Evolutionary conservation across 2,113 vertebrate genomes (phyloP).

Genomic region (Orycteropus afer): DNA sequence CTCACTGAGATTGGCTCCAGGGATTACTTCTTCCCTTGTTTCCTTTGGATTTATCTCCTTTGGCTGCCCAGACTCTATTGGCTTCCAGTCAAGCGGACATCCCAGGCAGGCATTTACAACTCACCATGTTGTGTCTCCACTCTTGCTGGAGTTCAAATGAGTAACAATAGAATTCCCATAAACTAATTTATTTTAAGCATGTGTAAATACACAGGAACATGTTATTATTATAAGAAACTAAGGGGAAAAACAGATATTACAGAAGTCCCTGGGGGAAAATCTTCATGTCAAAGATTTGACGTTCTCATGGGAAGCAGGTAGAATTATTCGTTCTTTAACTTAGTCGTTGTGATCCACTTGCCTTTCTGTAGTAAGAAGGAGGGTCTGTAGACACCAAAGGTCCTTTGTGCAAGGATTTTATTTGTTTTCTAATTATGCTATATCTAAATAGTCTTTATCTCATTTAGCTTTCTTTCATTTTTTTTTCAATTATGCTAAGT

Average conservation of each 20-base stretch:
- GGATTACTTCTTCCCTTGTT: slow-evolving; percentile 4
- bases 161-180: background rate
- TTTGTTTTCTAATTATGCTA: background rate
- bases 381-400: background rate
- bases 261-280: background rate
- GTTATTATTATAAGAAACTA: background rate
- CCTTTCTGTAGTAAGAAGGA: background rate
- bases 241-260: background rate
- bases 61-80: background rate
- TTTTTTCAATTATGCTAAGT: background rate
- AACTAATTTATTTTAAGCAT: background rate
- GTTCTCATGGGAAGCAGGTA: background rate
- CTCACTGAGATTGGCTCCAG: background rate
- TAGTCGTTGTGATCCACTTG: fast-evolving
- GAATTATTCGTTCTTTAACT: background rate
- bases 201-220: background rate
- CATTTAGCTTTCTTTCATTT: background rate
- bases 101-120: background rate
- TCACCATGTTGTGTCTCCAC: background rate
- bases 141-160: background rate
- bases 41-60: slow-evolving; percentile 16
- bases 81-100: background rate
- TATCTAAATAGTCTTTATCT: background rate
- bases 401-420: background rate
- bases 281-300: background rate